Conservation (phyloP, 1,140 invertebrate genomes). For the Euwallacea fornicatus region DNA sequence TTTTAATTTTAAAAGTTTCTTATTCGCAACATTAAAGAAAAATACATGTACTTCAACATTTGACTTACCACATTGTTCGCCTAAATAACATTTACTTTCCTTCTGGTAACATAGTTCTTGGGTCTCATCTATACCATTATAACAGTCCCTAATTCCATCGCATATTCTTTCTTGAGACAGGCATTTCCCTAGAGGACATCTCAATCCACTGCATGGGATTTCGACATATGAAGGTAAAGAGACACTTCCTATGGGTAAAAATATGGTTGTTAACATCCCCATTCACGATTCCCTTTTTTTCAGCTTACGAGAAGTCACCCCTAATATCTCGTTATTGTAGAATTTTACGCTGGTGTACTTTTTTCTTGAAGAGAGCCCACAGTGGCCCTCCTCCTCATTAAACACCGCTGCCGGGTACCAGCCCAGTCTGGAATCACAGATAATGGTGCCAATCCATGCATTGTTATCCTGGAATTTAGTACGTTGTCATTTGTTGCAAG, state of each 20-base stretch:
- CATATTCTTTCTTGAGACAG: conserved; percentile 65
- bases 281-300: not conserved
- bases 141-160: conserved; percentile 71
- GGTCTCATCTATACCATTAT: conserved; percentile 66
- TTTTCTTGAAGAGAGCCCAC: conserved; percentile 53
- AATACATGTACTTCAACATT: too few relatives aligned
- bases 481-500: not conserved
- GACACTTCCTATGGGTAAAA: not conserved
- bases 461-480: conserved; percentile 14
- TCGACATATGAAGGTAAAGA: not conserved
- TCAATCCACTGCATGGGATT: conserved; percentile 59
- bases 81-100: conserved; percentile 43
- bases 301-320: not conserved
- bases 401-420: conserved; percentile 67
- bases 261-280: too few relatives aligned
- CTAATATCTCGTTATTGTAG: conserved; percentile 33
- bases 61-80: conserved; percentile 45
- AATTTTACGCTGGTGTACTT: conserved; percentile 42
- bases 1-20: too few relatives aligned
- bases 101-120: conserved; percentile 55
- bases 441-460: conserved; percentile 62
- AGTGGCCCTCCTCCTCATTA: conserved; percentile 56
- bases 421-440: conserved; percentile 60
- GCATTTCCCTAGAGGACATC: conserved; percentile 73
- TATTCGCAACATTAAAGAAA: too few relatives aligned